phyloP scores from a whole-genome alignment of 2,888 invertebrate genomes.

The Ichneumoninae sp. region DNA sequence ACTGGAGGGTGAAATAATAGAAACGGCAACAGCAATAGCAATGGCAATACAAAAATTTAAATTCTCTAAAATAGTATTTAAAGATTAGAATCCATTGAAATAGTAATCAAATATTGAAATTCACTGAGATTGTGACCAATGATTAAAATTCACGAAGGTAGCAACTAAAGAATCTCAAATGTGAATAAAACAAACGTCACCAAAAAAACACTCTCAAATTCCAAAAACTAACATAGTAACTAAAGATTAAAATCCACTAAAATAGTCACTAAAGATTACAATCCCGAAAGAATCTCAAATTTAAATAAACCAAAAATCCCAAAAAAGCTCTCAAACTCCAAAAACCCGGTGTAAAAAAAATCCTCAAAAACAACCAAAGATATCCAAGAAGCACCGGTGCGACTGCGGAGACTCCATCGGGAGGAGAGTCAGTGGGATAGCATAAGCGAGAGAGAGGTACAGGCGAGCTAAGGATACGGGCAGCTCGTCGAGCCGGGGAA shows the following conservation, averaged over 20 bases:
- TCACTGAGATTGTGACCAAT: too few species aligned
- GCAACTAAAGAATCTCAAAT: too few species aligned
- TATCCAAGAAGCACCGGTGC: constrained; percentile 13
- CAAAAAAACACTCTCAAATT: too few species aligned
- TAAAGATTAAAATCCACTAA: too few species aligned
- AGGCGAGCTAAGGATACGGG: constrained; percentile 32
- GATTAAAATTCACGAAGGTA: too few species aligned
- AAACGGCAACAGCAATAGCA: background rate
- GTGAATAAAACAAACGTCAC: too few species aligned
- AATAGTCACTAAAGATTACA: too few species aligned
- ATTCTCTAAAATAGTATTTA: too few species aligned
- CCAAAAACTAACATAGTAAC: too few species aligned
- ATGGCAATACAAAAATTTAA: background rate
- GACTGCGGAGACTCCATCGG: constrained; percentile 2
- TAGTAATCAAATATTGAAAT: too few species aligned
- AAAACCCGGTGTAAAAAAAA: background rate
- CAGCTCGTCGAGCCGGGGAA: constrained; percentile 67
- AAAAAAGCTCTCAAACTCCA: background rate
- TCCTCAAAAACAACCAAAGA: background rate
- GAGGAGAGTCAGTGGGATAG: constrained; percentile 32
- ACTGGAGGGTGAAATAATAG: background rate
- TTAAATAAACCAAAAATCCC: background rate
- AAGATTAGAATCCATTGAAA: too few species aligned
- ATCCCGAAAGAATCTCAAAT: too few species aligned
- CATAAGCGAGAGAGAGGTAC: constrained; percentile 32